These are phyloP conservation scores for Chelonus formosanus DNA, from an alignment of 2,888 invertebrate species.

Conservation along the genomic window DNA sequence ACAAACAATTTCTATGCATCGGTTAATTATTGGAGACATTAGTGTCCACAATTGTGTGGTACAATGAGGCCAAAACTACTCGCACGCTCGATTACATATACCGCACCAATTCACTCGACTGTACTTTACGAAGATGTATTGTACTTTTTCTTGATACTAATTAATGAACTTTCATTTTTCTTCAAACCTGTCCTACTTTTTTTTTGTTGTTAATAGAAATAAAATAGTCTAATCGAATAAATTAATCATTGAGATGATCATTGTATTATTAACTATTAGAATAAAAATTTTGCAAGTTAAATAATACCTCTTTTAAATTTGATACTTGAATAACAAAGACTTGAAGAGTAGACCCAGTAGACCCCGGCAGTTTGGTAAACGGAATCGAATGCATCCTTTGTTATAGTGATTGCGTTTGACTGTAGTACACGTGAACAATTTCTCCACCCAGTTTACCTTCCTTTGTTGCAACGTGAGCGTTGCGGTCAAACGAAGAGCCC, in stretches of 20 bases:
- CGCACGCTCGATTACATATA: slow-evolving; percentile 16
- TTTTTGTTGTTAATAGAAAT: too few relatives aligned
- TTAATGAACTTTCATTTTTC: too few relatives aligned
- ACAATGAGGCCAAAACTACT: slow-evolving; percentile 25
- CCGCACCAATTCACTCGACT: slow-evolving; percentile 10
- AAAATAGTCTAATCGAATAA: too few relatives aligned
- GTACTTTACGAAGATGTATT: slow-evolving; percentile 16
- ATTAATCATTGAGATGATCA: too few relatives aligned
- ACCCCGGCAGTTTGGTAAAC: neutral
- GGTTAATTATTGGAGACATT: neutral
- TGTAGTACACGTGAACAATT: slow-evolving; percentile 21
- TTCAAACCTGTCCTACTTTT: too few relatives aligned
- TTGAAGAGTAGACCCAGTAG: neutral
- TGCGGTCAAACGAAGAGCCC: slow-evolving; percentile 22
- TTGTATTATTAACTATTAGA: too few relatives aligned
- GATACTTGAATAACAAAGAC: neutral
- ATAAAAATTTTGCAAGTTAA: neutral
- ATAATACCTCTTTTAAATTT: too few relatives aligned
- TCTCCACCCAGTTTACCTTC: slow-evolving; percentile 18
- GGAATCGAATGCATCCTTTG: slow-evolving; percentile 7
- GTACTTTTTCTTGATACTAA: neutral
- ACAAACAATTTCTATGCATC: too few relatives aligned
- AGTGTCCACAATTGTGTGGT: slow-evolving; percentile 18
- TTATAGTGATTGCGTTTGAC: slow-evolving; percentile 16
- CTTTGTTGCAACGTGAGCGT: slow-evolving; percentile 18